phyloP scores from a whole-genome alignment of 2,113 vertebrate species.

The Nothoprocta pentlandii region DNA sequence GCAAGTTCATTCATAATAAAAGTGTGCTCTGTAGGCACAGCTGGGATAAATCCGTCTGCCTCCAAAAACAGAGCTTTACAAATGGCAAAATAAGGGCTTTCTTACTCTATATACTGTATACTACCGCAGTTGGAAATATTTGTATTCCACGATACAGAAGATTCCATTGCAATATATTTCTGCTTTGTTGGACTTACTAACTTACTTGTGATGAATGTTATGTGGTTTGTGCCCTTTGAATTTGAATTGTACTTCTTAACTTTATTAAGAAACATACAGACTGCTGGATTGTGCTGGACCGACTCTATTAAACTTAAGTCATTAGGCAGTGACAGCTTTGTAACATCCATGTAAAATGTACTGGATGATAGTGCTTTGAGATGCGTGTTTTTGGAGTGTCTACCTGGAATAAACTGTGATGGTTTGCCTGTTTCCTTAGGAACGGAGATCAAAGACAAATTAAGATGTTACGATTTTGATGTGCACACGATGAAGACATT shows the following conservation, averaged over 20 bases:
- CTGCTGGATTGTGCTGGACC: background rate
- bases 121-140: background rate
- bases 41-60: background rate
- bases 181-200: background rate
- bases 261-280: background rate
- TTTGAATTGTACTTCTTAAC: background rate
- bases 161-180: background rate
- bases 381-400: background rate
- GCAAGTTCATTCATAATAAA: background rate
- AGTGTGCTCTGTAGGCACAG: background rate
- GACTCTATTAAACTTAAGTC: background rate
- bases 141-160: background rate
- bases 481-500: conserved; percentile 90
- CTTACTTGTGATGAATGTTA: background rate
- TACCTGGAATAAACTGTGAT: background rate
- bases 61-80: background rate
- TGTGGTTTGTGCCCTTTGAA: background rate
- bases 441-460: conserved; percentile 96
- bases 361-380: background rate
- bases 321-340: background rate
- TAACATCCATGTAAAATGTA: background rate
- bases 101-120: background rate
- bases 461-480: conserved; percentile 88
- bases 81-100: background rate
- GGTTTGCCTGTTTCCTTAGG: conserved; percentile 79